Evolutionary conservation across 2,113 vertebrate species (phyloP).

Genomic region (Tragulus kanchil): DNA sequence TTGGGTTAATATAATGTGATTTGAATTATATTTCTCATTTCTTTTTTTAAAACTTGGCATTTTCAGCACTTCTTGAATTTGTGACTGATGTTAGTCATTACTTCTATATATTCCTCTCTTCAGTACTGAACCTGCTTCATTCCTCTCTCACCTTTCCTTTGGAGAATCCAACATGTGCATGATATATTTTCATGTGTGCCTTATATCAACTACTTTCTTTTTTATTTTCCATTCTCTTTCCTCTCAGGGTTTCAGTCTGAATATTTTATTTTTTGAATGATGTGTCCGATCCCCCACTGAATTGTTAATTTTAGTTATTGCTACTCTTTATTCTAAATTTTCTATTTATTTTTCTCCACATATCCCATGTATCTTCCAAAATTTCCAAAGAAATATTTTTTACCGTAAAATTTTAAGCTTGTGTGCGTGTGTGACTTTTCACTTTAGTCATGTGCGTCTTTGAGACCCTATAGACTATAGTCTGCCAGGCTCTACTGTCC

Average conservation of each 20-base stretch:
- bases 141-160: neutral
- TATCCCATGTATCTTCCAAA: neutral
- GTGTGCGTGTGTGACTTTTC: neutral
- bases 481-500: neutral
- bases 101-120: neutral
- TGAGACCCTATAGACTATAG: neutral
- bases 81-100: neutral
- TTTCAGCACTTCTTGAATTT: neutral
- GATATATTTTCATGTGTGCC: neutral
- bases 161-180: neutral
- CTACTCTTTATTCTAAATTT: neutral
- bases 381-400: neutral
- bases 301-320: neutral
- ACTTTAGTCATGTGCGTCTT: neutral
- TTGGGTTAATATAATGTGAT: neutral
- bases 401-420: neutral
- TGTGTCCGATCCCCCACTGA: neutral
- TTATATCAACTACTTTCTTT: neutral
- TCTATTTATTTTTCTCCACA: neutral
- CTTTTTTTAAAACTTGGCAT: neutral
- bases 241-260: neutral
- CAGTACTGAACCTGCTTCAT: neutral
- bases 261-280: neutral
- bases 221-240: neutral
- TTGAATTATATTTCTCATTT: neutral